phyloP scores from a whole-genome alignment of 2,797 vertebrate species.

The Molossus molossus region DNA sequence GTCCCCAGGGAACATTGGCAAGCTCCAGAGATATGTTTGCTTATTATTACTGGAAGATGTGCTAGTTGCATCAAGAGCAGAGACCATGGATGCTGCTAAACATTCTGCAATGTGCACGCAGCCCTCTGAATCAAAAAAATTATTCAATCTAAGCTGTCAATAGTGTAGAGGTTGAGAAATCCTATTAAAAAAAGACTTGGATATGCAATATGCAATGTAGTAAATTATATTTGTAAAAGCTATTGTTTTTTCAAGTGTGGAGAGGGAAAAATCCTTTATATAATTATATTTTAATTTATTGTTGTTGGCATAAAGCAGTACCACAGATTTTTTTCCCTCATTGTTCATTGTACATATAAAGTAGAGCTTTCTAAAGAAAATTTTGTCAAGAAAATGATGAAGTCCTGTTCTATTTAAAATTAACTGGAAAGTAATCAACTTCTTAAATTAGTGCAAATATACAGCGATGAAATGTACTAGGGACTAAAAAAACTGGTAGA shows the following conservation, averaged over 20 bases:
- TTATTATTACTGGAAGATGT: neutral
- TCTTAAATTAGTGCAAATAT: neutral
- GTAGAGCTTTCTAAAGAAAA: neutral
- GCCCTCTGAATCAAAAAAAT: neutral
- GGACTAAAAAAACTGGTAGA: neutral
- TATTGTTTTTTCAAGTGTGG: neutral
- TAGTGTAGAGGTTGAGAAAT: neutral
- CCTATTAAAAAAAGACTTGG: neutral
- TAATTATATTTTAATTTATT: conserved; percentile 21
- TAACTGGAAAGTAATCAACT: neutral
- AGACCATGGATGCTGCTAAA: neutral
- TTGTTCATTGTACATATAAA: neutral
- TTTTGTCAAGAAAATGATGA: neutral
- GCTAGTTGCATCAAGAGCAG: neutral
- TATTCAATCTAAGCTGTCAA: neutral
- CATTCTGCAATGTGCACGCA: neutral
- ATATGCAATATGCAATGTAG: neutral
- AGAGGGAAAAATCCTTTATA: neutral
- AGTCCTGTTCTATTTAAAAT: conserved; percentile 6
- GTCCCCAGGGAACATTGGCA: neutral
- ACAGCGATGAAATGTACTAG: neutral
- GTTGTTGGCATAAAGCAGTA: neutral
- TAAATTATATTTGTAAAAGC: neutral
- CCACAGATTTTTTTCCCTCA: neutral
- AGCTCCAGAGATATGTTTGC: neutral